Base-by-base conservation (phyloP, 2,888 invertebrate genomes). In the Cinara cedri region DNA sequence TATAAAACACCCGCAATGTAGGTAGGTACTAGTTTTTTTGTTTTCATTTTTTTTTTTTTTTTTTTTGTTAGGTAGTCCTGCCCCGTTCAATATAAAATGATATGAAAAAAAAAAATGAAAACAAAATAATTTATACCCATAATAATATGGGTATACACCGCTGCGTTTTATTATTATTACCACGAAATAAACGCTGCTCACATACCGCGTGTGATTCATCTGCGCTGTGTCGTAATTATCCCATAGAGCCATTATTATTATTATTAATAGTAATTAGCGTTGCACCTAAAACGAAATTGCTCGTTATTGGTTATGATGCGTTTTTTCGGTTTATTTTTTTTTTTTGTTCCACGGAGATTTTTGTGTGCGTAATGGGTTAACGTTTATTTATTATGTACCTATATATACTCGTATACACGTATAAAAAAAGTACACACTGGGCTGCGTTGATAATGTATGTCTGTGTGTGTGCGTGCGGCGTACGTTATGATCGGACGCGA, bases 201-300 rank as follows among this genome's bases (percentile, higher is more conserved):
- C 26, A 55, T n/a, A n/a, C 46, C 44, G 42, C 60, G 42, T 34
- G 34, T 63, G 51, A 74, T 74, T 74, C 74, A 74, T 72, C 60
- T 49, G 13, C 14, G 19, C 49, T 19, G 49, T 49, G 60, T 74
- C 51, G 74, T 74, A 63, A 74, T 74, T 63, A 63, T 72, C 26
- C 63, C 63, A 16, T 6, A 34, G 34, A 34, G 21, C 63, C 63
- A 51, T 74, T 74, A 74, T 74, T 34, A 34, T 34, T 34, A 34
- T 34, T 34, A 34, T 74, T 63, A 74, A 74, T 63, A 75, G 74
- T 75, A 75, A 75, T 75, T 75, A 75, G 42, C 74, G 63, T 63
- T 21, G 63, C 16, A 63, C 42, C 42, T 74, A 54, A 34, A 75
- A 75, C 65, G 74, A 72, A 72, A 72, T 72, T 24, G 57, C 24